A percentile compares a stretch with the other conserved stretches of the same genome.
phyloP scores from a whole-genome alignment of 2,797 vertebrate genomes.

The Hippocampus kuda region DNA sequence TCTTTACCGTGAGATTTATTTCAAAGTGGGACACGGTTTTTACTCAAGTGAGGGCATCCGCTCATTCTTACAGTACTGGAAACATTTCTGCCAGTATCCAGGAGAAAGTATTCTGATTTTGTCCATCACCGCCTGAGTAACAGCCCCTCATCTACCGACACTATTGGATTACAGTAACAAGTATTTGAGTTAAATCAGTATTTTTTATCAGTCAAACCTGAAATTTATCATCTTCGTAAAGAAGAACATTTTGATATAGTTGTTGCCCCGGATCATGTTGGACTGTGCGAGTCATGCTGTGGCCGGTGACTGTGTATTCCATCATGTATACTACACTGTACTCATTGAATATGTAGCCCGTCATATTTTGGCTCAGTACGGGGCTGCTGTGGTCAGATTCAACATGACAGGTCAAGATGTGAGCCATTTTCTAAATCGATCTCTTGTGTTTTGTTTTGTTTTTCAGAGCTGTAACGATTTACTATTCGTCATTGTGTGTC shows the following conservation, averaged over 20 bases:
- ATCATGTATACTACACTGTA: too few relatives aligned
- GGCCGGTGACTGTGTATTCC: too few relatives aligned
- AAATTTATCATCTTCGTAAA: too few relatives aligned
- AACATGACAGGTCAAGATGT: background rate
- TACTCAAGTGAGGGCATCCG: conserved; percentile 28
- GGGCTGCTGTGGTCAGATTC: too few relatives aligned
- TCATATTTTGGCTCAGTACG: background rate
- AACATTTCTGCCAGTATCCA: conserved; percentile 11
- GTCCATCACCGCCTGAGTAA: background rate
- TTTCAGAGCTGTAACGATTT: background rate
- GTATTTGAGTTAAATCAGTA: too few relatives aligned
- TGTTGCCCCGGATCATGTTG: too few relatives aligned
- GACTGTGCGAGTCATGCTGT: too few relatives aligned
- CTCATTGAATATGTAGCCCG: background rate
- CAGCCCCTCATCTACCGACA: background rate
- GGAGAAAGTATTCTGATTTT: background rate
- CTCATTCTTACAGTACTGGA: conserved; percentile 5
- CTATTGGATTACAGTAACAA: background rate
- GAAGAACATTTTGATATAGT: background rate
- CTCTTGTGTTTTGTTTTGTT: background rate
- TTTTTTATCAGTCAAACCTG: too few relatives aligned
- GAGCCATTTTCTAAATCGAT: background rate
- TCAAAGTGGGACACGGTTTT: conserved; percentile 7
- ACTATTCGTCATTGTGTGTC: background rate
- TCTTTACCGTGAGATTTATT: conserved; percentile 32